Evolutionary conservation across 2,113 vertebrate species (phyloP).

Genomic region (Plotosus lineatus): DNA sequence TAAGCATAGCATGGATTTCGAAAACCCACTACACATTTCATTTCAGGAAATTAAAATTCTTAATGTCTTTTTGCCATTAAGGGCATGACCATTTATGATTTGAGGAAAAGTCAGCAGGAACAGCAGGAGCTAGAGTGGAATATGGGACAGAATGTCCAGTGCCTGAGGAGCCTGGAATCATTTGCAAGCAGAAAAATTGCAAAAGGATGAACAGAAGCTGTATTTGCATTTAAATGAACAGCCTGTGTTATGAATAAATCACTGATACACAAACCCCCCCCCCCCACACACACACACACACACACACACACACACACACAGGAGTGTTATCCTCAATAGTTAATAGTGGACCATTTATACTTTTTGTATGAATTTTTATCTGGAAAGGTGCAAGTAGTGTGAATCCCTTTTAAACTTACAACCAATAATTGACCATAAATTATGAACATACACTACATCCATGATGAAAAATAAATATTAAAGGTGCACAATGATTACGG

Average conservation of each 20-base stretch:
- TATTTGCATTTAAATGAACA: neutral
- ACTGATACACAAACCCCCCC: too few relatives aligned
- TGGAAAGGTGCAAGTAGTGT: neutral
- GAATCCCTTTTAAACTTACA: neutral
- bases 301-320: too few relatives aligned
- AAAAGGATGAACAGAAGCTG: neutral
- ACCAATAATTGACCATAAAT: neutral
- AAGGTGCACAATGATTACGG: neutral
- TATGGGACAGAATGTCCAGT: neutral
- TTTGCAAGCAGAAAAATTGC: neutral
- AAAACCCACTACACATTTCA: neutral
- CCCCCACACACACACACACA: too few relatives aligned
- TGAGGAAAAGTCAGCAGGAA: neutral
- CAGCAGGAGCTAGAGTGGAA: neutral
- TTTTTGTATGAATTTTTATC: neutral
- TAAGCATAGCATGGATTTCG: constrained; percentile 6
- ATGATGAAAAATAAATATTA: neutral
- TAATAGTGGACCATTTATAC: neutral
- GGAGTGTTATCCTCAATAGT: neutral
- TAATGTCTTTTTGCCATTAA: neutral
- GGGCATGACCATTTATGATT: neutral
- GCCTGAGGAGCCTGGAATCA: neutral
- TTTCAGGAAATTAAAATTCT: neutral
- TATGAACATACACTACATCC: neutral
- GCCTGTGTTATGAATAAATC: neutral